Evolutionary conservation across 2,797 vertebrate genomes (phyloP).

Genomic region (Crocidura indochinensis): DNA sequence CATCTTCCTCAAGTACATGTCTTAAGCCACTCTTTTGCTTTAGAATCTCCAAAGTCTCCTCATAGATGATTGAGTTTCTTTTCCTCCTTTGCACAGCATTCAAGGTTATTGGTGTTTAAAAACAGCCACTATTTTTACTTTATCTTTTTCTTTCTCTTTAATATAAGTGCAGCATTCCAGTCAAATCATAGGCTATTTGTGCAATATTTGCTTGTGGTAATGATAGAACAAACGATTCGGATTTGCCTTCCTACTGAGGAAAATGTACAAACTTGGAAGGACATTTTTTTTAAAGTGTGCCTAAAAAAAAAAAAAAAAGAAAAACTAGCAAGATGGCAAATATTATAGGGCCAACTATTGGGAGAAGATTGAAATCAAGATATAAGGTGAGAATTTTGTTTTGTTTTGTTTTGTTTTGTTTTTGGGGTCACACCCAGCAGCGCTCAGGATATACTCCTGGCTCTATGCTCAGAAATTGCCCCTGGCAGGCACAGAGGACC

Average conservation of each 20-base stretch:
- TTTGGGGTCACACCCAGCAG: no score
- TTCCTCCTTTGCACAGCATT: conserved; percentile 10
- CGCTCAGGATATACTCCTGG: no score
- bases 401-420: no score
- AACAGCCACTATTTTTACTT: neutral
- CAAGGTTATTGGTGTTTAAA: conserved; percentile 14
- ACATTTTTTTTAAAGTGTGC: neutral
- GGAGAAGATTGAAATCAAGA: conserved; percentile 19
- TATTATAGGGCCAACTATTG: neutral
- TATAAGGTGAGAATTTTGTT: neutral
- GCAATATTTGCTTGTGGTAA: conserved; percentile 14
- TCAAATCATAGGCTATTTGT: neutral
- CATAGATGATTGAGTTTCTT: neutral
- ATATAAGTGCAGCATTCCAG: neutral
- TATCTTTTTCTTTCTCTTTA: conserved; percentile 1
- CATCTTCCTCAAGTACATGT: neutral
- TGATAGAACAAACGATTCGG: conserved; percentile 6
- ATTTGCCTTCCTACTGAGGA: neutral
- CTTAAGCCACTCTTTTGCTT: neutral
- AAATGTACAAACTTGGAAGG: conserved; percentile 27
- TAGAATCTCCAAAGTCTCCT: neutral
- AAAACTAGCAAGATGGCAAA: neutral
- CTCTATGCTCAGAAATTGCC: no score
- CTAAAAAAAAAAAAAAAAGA: neutral
- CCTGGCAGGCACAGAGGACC: no score